phyloP scores from a whole-genome alignment of 2,113 vertebrate genomes.

The Saccopteryx leptura region DNA sequence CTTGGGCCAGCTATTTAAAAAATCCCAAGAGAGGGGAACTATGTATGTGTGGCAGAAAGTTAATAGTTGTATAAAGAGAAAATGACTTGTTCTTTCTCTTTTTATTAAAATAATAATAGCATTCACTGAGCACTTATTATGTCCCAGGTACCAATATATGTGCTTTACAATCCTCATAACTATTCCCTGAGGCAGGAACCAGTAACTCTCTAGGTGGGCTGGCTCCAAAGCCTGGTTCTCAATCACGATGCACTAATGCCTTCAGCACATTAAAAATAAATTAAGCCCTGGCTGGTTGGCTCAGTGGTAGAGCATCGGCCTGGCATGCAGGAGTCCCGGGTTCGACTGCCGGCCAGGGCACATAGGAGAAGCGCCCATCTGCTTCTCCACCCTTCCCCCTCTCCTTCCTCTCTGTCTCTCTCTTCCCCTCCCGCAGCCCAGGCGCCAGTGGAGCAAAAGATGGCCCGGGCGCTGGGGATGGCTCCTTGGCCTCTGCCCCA shows the following conservation, averaged over 20 bases:
- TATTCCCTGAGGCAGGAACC: background rate
- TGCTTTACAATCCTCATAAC: background rate
- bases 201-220: background rate
- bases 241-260: background rate
- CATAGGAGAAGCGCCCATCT: no score
- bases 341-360: no score
- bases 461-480: no score
- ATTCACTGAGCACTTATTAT: background rate
- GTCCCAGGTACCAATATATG: background rate
- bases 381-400: no score
- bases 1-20: slow-evolving; percentile 24
- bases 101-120: background rate
- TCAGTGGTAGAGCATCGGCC: no score
- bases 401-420: no score
- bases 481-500: no score
- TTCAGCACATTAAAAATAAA: background rate
- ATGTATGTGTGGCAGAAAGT: background rate
- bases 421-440: no score
- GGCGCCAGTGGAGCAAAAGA: no score
- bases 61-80: background rate
- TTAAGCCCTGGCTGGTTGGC: no score
- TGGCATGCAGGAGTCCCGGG: no score
- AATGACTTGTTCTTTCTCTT: background rate
- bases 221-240: slow-evolving; percentile 31
- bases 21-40: background rate